Conservation (phyloP, 2,797 vertebrate genomes). For the Mycteria americana region DNA sequence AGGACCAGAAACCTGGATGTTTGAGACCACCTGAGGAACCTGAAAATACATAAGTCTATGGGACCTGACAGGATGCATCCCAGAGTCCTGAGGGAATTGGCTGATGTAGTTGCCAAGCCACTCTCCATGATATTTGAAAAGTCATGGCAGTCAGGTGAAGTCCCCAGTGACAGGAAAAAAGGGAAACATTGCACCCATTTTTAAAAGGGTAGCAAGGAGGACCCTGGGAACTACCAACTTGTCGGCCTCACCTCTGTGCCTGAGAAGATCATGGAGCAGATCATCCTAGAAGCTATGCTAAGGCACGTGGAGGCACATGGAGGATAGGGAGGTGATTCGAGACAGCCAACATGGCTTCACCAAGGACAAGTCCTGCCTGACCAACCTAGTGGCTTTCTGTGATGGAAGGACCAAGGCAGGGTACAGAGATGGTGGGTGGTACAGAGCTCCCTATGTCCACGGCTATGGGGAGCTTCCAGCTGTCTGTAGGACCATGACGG, state of each 20-base stretch:
- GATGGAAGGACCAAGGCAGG: not conserved
- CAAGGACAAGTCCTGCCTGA: not conserved
- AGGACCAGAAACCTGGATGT: not conserved
- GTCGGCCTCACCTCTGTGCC: not conserved
- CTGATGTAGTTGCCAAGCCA: not conserved
- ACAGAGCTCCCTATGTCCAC: not conserved
- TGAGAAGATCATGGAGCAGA: not conserved
- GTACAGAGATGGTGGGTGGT: not conserved
- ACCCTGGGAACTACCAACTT: not conserved
- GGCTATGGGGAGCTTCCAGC: not conserved
- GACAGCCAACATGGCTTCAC: not conserved
- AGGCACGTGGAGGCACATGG: not conserved
- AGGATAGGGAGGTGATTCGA: not conserved
- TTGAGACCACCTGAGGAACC: not conserved
- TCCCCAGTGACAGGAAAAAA: not conserved
- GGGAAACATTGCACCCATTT: not conserved
- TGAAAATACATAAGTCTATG: not conserved
- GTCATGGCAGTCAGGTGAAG: not conserved
- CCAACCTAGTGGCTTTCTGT: not conserved
- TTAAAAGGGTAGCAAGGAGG: not conserved
- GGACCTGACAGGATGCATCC: not conserved
- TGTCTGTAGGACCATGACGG: rapidly evolving
- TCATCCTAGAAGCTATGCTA: not conserved
- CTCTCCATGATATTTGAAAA: not conserved
- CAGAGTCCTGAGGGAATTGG: not conserved